A percentile compares a stretch with the other conserved stretches of the same genome.
Conservation (phyloP, 1,140 invertebrate genomes). For the Prorops nasuta region DNA sequence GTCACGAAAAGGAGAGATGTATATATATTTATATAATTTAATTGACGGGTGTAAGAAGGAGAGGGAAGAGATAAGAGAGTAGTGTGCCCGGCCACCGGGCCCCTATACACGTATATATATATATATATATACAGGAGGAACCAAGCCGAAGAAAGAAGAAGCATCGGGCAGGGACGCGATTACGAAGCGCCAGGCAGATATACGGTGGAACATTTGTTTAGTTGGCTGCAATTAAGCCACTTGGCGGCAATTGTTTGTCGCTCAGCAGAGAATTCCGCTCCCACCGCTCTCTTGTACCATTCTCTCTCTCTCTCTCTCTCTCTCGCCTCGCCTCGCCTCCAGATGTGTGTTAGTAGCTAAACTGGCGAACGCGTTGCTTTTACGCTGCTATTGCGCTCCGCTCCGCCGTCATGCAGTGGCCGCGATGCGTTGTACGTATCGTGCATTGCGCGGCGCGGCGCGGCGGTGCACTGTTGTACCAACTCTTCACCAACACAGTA, state of each 20-base stretch:
- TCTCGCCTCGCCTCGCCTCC: background rate
- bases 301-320: no score
- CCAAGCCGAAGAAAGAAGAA: background rate
- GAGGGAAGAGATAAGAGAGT: background rate
- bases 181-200: slow-evolving; percentile 13
- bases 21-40: no score
- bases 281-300: slow-evolving; percentile 20
- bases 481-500: slow-evolving; percentile 32
- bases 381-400: background rate
- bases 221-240: slow-evolving; percentile 59
- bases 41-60: no score
- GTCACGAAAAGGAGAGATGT: background rate
- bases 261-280: slow-evolving; percentile 58
- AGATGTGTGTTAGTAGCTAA: no score
- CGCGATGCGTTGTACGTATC: no score
- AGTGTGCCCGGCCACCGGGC: no score
- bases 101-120: no score
- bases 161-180: background rate
- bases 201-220: slow-evolving; percentile 52
- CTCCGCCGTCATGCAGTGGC: no score
- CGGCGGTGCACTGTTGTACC: slow-evolving; percentile 22
- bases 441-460: slow-evolving; percentile 1
- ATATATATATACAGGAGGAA: no score
- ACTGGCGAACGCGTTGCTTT: background rate
- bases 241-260: slow-evolving; percentile 59